These are phyloP conservation scores for Tubulanus polymorphus DNA, from an alignment of 2,888 invertebrate genomes.

Conservation along the genomic window DNA sequence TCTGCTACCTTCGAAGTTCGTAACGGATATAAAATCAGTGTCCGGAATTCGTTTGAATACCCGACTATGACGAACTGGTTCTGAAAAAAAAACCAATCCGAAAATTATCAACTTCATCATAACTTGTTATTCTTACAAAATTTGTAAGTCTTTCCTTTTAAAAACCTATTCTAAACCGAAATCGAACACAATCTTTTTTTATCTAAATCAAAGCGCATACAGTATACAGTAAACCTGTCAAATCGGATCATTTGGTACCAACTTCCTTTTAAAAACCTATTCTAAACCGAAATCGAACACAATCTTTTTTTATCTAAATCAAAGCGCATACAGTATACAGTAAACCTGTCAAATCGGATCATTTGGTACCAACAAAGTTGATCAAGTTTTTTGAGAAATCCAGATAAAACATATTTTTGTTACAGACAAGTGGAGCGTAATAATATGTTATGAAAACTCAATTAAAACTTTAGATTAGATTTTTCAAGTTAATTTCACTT, in stretches of 20 bases:
- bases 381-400: too few species aligned
- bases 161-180: too few species aligned
- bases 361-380: background rate
- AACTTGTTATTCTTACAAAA: too few species aligned
- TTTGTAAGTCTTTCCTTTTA: background rate
- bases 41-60: constrained; percentile 35
- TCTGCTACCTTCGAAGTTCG: constrained; percentile 34
- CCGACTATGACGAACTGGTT: too few species aligned
- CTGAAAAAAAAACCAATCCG: too few species aligned
- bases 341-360: background rate
- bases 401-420: too few species aligned
- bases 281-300: background rate
- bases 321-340: background rate
- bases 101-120: too few species aligned
- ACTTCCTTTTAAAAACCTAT: background rate
- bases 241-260: background rate
- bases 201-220: background rate
- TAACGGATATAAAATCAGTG: constrained; percentile 37
- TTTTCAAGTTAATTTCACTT: too few species aligned
- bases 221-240: background rate
- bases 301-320: background rate
- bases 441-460: too few species aligned
- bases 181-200: background rate
- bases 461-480: too few species aligned
- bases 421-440: too few species aligned